Evolutionary conservation across 64 coral and sea anemone species (phyloP).

Genomic region (Montipora capricornis): DNA sequence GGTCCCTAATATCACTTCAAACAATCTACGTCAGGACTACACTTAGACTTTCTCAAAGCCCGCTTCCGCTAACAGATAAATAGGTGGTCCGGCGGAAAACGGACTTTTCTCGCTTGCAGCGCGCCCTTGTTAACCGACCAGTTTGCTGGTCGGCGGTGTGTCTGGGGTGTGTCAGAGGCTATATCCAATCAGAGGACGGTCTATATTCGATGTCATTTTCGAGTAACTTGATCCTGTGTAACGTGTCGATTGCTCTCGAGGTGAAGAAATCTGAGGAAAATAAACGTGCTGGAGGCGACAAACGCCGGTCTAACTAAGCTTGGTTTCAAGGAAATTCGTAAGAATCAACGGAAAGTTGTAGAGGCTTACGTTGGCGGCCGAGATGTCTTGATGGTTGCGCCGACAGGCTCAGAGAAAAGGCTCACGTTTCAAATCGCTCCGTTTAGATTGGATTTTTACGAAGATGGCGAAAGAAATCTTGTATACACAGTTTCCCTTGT

Average conservation of each 20-base stretch:
- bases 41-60: too few relatives aligned
- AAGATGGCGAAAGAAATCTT: too few relatives aligned
- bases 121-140: conserved; percentile 11
- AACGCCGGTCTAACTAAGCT: conserved; percentile 30
- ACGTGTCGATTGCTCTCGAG: not conserved
- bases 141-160: not conserved
- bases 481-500: too few relatives aligned
- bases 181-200: too few relatives aligned
- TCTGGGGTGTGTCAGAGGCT: not conserved
- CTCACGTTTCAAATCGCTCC: conserved; percentile 53
- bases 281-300: not conserved
- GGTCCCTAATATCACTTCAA: too few relatives aligned
- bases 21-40: too few relatives aligned
- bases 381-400: conserved; percentile 49
- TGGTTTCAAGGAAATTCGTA: conserved; percentile 48
- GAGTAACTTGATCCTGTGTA: not conserved
- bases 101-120: conserved; percentile 16
- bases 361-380: conserved; percentile 40
- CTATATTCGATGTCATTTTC: not conserved
- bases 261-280: not conserved
- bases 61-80: too few relatives aligned
- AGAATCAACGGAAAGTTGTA: not conserved
- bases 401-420: conserved; percentile 70
- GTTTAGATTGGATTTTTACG: not conserved
- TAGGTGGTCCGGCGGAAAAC: not conserved